Conservation (phyloP, 2,113 vertebrate species). For the Ammodytes marinus region DNA sequence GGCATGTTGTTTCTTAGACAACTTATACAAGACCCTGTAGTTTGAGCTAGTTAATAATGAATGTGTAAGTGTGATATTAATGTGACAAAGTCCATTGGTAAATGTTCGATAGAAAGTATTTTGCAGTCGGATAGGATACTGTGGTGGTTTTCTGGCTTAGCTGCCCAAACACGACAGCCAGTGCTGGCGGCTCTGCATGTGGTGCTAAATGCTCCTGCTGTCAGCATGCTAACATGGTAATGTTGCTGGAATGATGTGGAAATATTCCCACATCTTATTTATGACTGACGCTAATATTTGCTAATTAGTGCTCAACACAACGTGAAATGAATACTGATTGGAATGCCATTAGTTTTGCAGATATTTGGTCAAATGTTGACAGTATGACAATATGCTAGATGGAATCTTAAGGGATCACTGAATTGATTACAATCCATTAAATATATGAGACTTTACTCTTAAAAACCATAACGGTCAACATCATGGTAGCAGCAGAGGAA, state of each 20-base stretch:
- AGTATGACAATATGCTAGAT: not conserved
- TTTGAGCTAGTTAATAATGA: not conserved
- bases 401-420: not conserved
- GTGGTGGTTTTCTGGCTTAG: too few relatives aligned
- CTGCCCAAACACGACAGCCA: not conserved
- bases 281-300: not conserved
- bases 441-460: not conserved
- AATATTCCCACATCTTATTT: not conserved
- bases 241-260: not conserved
- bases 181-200: not conserved
- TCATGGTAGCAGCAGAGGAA: not conserved
- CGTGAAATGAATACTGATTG: too few relatives aligned
- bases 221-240: not conserved
- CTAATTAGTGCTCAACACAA: too few relatives aligned
- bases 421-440: not conserved
- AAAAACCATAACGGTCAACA: not conserved
- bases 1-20: too few relatives aligned
- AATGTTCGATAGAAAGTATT: conserved; percentile 8
- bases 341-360: too few relatives aligned
- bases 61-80: not conserved
- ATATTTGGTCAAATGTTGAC: too few relatives aligned
- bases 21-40: not conserved
- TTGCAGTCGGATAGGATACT: not conserved
- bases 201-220: not conserved
- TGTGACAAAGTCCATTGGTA: not conserved